phyloP scores from a whole-genome alignment of 2,797 vertebrate genomes.

The Rachycentron canadum region DNA sequence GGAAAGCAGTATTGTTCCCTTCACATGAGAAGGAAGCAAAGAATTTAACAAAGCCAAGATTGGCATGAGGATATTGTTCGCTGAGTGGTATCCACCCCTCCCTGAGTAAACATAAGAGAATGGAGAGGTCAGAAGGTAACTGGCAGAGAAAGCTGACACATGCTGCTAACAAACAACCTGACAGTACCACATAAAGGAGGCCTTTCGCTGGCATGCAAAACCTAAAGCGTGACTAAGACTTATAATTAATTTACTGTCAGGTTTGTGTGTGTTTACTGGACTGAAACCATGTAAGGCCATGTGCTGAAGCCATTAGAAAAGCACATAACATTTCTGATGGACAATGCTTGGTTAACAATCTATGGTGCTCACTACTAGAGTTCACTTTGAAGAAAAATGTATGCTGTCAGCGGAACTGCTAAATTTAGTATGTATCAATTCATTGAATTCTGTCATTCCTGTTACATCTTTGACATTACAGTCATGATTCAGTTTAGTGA shows the following conservation, averaged over 20 bases:
- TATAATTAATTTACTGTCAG: constrained; percentile 25
- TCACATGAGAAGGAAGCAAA: constrained; percentile 76
- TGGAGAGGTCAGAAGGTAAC: constrained; percentile 73
- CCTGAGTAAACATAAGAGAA: constrained; percentile 69
- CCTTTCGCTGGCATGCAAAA: constrained; percentile 42
- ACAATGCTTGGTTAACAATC: constrained; percentile 4
- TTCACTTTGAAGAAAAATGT: not conserved
- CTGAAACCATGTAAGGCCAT: constrained; percentile 11
- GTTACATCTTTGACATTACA: not conserved
- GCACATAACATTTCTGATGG: not conserved
- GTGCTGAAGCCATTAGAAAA: constrained; percentile 16
- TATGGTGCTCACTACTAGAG: not conserved
- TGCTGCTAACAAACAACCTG: constrained; percentile 57
- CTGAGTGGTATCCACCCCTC: constrained; percentile 69
- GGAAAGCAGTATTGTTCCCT: constrained; percentile 88
- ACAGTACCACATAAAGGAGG: constrained; percentile 15
- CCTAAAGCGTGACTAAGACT: constrained; percentile 18
- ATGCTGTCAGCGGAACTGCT: not conserved
- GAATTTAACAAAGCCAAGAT: constrained; percentile 60
- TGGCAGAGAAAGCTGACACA: constrained; percentile 59
- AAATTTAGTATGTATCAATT: not conserved
- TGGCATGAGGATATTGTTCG: constrained; percentile 78
- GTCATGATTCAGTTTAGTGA: not conserved
- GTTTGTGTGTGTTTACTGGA: constrained; percentile 4
- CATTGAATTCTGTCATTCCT: not conserved